These are phyloP conservation scores for Hippocampus kuda DNA, from an alignment of 2,797 vertebrate species.

Conservation along the genomic window DNA sequence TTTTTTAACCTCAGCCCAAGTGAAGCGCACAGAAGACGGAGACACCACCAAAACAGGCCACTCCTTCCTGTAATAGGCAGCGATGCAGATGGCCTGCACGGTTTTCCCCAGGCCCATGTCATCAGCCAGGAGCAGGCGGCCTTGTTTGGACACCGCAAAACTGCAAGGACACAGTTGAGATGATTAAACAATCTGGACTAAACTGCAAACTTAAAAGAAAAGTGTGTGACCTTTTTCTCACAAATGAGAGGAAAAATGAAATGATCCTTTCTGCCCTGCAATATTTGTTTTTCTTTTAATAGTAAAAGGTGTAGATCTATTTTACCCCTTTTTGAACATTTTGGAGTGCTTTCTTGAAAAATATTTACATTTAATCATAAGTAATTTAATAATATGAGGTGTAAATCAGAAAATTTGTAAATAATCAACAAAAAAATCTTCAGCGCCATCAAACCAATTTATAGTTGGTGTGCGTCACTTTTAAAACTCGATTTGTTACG, in stretches of 20 bases:
- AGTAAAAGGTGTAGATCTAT: too few relatives aligned
- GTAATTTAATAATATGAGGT: too few relatives aligned
- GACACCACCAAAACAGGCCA: conserved; percentile 91
- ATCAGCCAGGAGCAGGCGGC: conserved; percentile 90
- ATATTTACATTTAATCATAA: too few relatives aligned
- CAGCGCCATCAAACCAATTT: too few relatives aligned
- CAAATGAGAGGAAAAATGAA: not conserved
- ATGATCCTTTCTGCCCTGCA: too few relatives aligned
- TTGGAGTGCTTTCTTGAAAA: too few relatives aligned
- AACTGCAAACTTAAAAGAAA: not conserved
- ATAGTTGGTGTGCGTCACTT: too few relatives aligned
- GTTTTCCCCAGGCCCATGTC: conserved; percentile 99
- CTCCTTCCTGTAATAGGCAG: conserved; percentile 84
- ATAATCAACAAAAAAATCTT: too few relatives aligned
- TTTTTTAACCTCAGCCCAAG: conserved; percentile 86
- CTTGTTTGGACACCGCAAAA: conserved; percentile 80
- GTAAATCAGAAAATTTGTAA: too few relatives aligned
- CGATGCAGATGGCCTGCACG: conserved; percentile 95
- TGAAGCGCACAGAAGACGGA: conserved; percentile 91
- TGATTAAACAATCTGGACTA: not conserved
- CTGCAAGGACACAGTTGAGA: conserved; percentile 55
- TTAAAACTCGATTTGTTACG: too few relatives aligned
- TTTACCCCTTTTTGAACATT: too few relatives aligned
- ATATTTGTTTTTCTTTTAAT: too few relatives aligned
- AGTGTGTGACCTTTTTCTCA: not conserved